A percentile compares a stretch with the other conserved stretches of the same genome.
Evolutionary conservation across 1,140 invertebrate genomes (phyloP).

Genomic region (Carposina sasakii): DNA sequence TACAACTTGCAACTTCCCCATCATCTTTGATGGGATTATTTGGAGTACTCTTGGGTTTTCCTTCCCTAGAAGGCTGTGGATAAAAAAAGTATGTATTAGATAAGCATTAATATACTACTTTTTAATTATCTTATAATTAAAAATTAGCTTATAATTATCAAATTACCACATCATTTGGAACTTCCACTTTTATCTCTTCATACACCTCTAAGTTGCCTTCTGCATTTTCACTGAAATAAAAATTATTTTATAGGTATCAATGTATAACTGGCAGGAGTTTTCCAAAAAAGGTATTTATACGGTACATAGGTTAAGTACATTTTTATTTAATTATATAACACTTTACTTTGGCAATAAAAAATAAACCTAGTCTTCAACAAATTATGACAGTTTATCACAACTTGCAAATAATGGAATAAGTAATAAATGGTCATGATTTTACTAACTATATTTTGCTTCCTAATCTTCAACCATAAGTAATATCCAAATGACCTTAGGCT

Average conservation of each 20-base stretch:
- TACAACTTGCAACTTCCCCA: slow-evolving; percentile 35
- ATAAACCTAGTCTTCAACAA: too few relatives aligned
- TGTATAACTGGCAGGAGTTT: slow-evolving; percentile 1
- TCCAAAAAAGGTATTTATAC: too few relatives aligned
- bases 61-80: slow-evolving; percentile 52
- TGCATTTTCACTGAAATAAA: slow-evolving; percentile 61
- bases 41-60: slow-evolving; percentile 30
- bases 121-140: slow-evolving; percentile 3
- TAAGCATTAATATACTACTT: background rate
- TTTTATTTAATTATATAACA: too few relatives aligned
- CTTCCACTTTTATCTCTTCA: slow-evolving; percentile 68
- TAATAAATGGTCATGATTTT: too few relatives aligned
- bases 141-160: background rate
- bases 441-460: too few relatives aligned
- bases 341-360: too few relatives aligned
- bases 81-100: slow-evolving; percentile 6
- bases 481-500: too few relatives aligned
- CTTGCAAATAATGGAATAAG: too few relatives aligned
- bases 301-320: too few relatives aligned
- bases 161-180: slow-evolving; percentile 58
- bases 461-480: too few relatives aligned
- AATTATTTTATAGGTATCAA: slow-evolving; percentile 12
- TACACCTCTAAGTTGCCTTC: slow-evolving; percentile 71
- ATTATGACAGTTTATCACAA: too few relatives aligned
- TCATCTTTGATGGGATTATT: slow-evolving; percentile 47